Evolutionary conservation across 2,888 invertebrate genomes (phyloP).

Genomic region (Monopis laevigella): DNA sequence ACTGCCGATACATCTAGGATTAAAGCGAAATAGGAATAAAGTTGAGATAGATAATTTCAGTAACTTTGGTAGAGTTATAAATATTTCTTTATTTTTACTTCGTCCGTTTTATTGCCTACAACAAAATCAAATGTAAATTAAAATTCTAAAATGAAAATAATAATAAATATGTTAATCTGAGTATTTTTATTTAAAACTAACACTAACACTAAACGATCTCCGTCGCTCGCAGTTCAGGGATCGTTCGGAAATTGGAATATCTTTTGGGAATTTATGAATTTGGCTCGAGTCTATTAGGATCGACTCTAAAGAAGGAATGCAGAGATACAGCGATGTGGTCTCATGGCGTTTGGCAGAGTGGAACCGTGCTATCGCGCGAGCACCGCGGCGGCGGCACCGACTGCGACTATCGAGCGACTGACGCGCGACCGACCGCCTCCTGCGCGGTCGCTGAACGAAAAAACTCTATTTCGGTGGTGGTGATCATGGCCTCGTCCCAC

Average conservation of each 20-base stretch:
- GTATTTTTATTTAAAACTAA: slow-evolving; percentile 7
- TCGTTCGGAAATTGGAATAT: too few species aligned
- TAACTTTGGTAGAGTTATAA: slow-evolving; percentile 63
- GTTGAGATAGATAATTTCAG: slow-evolving; percentile 64
- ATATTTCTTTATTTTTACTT: slow-evolving; percentile 14
- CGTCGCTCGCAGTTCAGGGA: too few species aligned
- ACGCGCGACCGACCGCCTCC: slow-evolving; percentile 63
- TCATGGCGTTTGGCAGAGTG: slow-evolving; percentile 43
- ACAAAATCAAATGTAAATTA: not conserved
- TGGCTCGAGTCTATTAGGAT: too few species aligned
- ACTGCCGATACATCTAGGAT: slow-evolving; percentile 60
- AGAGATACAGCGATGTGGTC: slow-evolving; percentile 35
- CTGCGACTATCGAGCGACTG: slow-evolving; percentile 50
- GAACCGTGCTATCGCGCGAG: slow-evolving; percentile 61
- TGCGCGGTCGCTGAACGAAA: slow-evolving; percentile 66
- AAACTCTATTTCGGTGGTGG: slow-evolving; percentile 64
- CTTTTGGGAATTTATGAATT: too few species aligned
- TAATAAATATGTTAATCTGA: too few species aligned
- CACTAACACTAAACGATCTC: too few species aligned
- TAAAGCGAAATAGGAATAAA: slow-evolving; percentile 66
- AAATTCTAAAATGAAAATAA: not conserved
- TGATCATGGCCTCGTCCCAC: slow-evolving; percentile 57
- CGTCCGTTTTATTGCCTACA: not conserved
- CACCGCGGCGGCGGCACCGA: slow-evolving; percentile 57
- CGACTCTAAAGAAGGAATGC: too few species aligned